Base-by-base conservation (phyloP, 2,113 vertebrate species). In the Platycercus adscitus region DNA sequence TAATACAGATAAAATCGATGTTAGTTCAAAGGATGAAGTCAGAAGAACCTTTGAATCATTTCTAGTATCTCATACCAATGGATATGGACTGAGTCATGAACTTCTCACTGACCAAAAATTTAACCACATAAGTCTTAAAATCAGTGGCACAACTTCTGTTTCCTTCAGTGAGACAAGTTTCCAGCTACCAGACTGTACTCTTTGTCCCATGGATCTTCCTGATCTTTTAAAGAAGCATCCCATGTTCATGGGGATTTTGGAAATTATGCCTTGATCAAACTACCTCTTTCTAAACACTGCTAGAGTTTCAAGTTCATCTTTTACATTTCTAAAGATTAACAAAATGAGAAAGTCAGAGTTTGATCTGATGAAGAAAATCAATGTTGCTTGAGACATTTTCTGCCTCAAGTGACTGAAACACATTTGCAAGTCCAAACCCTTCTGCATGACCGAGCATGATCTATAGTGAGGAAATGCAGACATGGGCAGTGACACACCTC, bases 21-120 rank as follows among this genome's bases (percentile, higher is more conserved):
- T 58, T 46, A 37, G 37, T 82, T 90, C 81, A 88, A 86, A 91
- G 71, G 61, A 39, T 89, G 83, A 94, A 56, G 41, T 83, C 72
- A 81, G 50, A 95, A 73, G 46, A 95, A 88, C 17, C 14, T 66
- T 79, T 91, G 49, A 76, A 70, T 82, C 0, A 53, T 63, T 83
- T 58, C 41, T 69, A 64, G 9, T 35, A 72, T 82, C 43, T 80
- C 41, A 55, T 70, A 73, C 25, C 41, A 73, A 80, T 17, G 33
- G 66, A 35, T 64, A 83, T 18, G 26, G 71, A 50, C 68, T 70
- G 76, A 91, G 72, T 81, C 37, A 70, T 47, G 71, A 91, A 80
- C 46, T 58, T 81, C 50, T 53, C n/a, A 21, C 28, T 39, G 53
- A 58, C n/a, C 72, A 68, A 87, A 78, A 58, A 11, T 0, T 2